These are phyloP conservation scores for Eurois occulta DNA, from an alignment of 2,888 invertebrate genomes.

Conservation along the genomic window DNA sequence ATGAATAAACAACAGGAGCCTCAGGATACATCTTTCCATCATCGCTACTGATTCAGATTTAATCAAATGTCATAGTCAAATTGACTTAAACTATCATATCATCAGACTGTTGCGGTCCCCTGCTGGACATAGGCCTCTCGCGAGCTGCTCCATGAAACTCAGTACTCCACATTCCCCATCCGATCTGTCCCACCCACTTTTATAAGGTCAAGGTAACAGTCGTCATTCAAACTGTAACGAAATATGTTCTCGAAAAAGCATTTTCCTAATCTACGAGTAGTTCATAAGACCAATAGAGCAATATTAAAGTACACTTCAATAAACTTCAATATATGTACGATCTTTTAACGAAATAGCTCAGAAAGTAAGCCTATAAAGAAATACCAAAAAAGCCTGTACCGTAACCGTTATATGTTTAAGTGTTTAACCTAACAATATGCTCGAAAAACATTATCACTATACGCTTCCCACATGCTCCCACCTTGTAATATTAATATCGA, in stretches of 20 bases:
- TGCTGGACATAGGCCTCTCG: background rate
- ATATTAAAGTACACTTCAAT: conserved; percentile 8
- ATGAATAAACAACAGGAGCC: too few species aligned
- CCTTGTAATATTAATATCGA: conserved; percentile 78
- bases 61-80: too few species aligned
- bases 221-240: background rate
- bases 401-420: conserved; percentile 50
- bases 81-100: too few species aligned
- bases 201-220: too few species aligned
- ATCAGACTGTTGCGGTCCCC: too few species aligned
- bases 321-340: conserved; percentile 22
- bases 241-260: background rate
- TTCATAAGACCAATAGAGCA: background rate
- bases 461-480: conserved; percentile 75
- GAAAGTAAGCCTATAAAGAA: conserved; percentile 27
- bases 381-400: conserved; percentile 20
- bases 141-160: background rate
- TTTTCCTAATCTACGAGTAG: background rate
- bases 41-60: background rate
- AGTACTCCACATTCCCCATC: background rate
- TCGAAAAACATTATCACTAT: conserved; percentile 74
- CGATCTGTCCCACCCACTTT: background rate
- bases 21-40: background rate
- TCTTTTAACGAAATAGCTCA: conserved; percentile 19
- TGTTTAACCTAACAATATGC: conserved; percentile 67